Base-by-base conservation (phyloP, 2,113 vertebrate species). In the Bufo bufo region DNA sequence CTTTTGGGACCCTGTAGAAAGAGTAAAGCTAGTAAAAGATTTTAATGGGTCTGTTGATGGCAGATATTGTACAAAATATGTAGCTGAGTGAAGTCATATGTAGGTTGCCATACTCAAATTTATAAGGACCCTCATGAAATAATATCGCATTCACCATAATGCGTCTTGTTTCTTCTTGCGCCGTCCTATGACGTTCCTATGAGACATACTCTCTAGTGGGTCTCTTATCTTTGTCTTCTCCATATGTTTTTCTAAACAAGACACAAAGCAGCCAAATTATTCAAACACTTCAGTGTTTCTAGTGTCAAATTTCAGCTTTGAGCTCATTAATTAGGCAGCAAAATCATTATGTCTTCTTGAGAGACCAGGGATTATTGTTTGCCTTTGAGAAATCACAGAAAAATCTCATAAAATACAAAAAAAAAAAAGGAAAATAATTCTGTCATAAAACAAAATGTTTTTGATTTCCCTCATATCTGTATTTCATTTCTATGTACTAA, bases 291-390 rank as follows among this genome's bases (percentile, higher is more conserved):
- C 23, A 19, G 50, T 75, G 54, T 85, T 85, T 56, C 50, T 47
- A 17, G 66, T 85, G 83, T 85, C 83, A 85, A 10, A 85, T 85
- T 72, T 72, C 23, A 85, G 69, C 83, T 85, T 85, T 85, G 83
- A 85, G 69, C 83, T 75, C 66, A 85, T 74, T 75, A 85, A 85
- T 85, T 85, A 85, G 69, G 83, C 83, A 74, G 83, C 69, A 85
- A 45, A 85, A 85, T 59, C 43, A 85, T 85, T 72, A 85, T 85
- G 50, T 85, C 66, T 75, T 74, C 23, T 74, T 74, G 66, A 74
- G 83, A 75, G 69, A 59, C 66, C 58, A 33, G 83, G 66, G 69
- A 75, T 72, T 59, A 43, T 56, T 85, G n/a, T 85, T 74, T 75
- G 66, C 83, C 83, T 66, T 84, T 84, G 82, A 84, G 82, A 84